phyloP scores from a whole-genome alignment of 1,140 invertebrate genomes.

The Lucilia sericata region DNA sequence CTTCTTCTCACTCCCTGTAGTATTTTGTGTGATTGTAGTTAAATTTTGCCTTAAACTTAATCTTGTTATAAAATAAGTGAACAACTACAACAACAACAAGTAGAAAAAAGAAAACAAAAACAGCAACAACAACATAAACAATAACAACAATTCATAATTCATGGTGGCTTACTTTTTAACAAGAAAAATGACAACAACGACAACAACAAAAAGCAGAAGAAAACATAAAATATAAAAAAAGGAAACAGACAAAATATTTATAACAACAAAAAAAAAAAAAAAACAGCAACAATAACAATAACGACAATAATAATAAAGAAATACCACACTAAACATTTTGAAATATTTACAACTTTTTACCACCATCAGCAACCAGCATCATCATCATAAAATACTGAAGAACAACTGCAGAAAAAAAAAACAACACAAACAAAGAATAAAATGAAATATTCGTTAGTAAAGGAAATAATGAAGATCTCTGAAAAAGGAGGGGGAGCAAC shows the following conservation, averaged over 20 bases:
- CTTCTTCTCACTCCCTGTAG: neutral
- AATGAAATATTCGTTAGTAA: neutral
- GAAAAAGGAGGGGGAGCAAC: too few relatives aligned
- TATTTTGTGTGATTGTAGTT: neutral
- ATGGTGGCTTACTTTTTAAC: neutral
- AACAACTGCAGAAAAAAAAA: neutral
- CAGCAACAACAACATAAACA: neutral
- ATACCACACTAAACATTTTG: neutral
- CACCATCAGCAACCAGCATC: neutral
- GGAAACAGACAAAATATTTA: neutral
- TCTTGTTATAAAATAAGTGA: slow-evolving; percentile 3
- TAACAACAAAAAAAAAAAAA: neutral
- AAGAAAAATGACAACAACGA: neutral
- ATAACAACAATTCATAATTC: slow-evolving; percentile 9
- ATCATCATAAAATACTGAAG: neutral
- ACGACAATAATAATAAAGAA: neutral
- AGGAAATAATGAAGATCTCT: neutral
- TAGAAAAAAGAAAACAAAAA: neutral
- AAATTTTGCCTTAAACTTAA: neutral
- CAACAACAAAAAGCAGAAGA: slow-evolving; percentile 3
- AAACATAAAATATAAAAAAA: neutral
- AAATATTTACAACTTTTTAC: slow-evolving; percentile 4
- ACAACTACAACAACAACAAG: neutral
- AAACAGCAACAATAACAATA: neutral
- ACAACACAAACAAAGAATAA: neutral